Percentiles rank a stretch among this genome's conserved stretches.
phyloP scores from a whole-genome alignment of 2,113 vertebrate genomes.

The Chunga burmeisteri region DNA sequence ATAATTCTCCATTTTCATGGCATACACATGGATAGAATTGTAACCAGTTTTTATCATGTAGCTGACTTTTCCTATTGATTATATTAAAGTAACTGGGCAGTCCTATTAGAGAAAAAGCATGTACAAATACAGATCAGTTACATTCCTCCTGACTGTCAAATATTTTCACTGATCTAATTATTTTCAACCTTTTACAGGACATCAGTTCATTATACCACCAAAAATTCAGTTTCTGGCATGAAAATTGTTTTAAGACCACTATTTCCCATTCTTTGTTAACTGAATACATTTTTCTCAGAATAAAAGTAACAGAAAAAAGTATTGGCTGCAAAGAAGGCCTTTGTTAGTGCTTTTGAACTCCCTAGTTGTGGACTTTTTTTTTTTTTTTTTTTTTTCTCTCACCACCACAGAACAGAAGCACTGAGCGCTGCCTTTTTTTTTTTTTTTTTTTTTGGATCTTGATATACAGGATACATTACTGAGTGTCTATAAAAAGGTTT shows the following conservation, averaged over 20 bases:
- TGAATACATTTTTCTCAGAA: constrained; percentile 80
- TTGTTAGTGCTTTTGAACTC: constrained; percentile 84
- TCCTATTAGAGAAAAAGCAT: constrained; percentile 46
- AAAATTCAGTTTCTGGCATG: constrained; percentile 72
- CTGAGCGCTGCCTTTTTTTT: constrained; percentile 1
- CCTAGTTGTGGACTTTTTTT: constrained; percentile 74
- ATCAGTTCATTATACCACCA: constrained; percentile 78
- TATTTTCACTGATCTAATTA: constrained; percentile 72
- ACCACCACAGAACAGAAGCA: constrained; percentile 75
- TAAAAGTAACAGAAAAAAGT: constrained; percentile 79
- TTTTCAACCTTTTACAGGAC: constrained; percentile 69
- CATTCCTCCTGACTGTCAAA: constrained; percentile 63
- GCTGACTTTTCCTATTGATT: constrained; percentile 37
- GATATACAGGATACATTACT: constrained; percentile 77
- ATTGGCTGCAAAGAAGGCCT: constrained; percentile 75
- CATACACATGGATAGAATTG: not conserved
- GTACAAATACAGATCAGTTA: constrained; percentile 68
- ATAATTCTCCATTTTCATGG: not conserved
- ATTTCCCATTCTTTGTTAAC: constrained; percentile 77
- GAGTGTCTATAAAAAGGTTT: constrained; percentile 74
- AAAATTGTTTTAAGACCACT: constrained; percentile 82
- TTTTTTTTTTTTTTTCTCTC: constrained; percentile 47
- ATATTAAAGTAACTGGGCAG: constrained; percentile 51
- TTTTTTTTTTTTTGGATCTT: constrained; percentile 43
- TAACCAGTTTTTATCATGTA: constrained; percentile 26